Conservation (phyloP, 1,140 invertebrate genomes). For the Pogonomyrmex californicus region DNA sequence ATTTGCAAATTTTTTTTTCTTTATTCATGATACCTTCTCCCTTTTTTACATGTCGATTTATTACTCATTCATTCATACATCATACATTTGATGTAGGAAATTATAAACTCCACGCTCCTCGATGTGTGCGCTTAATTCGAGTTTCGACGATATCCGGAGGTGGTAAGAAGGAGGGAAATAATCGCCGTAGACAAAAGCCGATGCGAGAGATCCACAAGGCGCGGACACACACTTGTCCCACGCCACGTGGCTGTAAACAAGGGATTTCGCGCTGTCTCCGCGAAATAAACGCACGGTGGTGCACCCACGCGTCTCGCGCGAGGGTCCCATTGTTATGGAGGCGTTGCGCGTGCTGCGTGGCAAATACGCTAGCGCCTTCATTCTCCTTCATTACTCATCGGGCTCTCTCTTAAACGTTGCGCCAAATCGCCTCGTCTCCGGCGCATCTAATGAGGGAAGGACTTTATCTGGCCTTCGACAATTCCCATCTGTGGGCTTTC, state of each 20-base stretch:
- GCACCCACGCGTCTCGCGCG: slow-evolving; percentile 68
- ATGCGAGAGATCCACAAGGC: slow-evolving; percentile 34
- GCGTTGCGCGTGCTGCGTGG: slow-evolving; percentile 74
- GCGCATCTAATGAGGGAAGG: slow-evolving; percentile 41
- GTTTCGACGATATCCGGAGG: background rate
- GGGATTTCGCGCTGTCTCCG: slow-evolving; percentile 75
- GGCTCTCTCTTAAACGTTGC: slow-evolving; percentile 40
- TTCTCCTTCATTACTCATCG: slow-evolving; percentile 62
- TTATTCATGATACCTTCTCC: background rate
- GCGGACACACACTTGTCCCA: slow-evolving; percentile 64
- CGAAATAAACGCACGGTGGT: slow-evolving; percentile 70
- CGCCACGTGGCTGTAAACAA: slow-evolving; percentile 72
- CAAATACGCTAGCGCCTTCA: slow-evolving; percentile 71
- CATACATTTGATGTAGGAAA: background rate
- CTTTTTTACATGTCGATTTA: background rate
- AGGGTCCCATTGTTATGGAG: slow-evolving; percentile 74
- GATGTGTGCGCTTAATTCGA: slow-evolving; percentile 4
- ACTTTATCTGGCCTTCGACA: slow-evolving; percentile 37
- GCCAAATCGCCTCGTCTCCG: slow-evolving; percentile 48
- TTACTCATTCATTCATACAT: background rate
- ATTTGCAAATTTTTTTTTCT: background rate
- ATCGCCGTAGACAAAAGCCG: slow-evolving; percentile 45
- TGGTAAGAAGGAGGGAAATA: slow-evolving; percentile 36
- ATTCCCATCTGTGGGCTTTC: background rate
- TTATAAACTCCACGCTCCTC: background rate